These are phyloP conservation scores for Misgurnus mizolepis DNA, from an alignment of 2,113 vertebrate species.

Conservation along the genomic window DNA sequence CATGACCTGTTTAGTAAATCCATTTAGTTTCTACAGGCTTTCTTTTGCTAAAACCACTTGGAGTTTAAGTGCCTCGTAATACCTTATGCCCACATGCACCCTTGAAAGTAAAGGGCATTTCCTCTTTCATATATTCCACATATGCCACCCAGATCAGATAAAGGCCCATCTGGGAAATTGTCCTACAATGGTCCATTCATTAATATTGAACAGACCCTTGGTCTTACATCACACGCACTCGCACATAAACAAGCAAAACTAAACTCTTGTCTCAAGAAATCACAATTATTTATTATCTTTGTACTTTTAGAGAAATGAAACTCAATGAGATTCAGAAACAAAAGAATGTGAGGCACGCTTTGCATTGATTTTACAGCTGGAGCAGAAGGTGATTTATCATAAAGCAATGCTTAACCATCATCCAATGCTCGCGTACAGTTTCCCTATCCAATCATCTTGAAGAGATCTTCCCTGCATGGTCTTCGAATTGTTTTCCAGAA, in stretches of 20 bases:
- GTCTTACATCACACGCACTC: slow-evolving; percentile 4
- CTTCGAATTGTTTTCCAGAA: not conserved
- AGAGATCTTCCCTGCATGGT: not conserved
- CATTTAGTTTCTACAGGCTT: slow-evolving; percentile 22
- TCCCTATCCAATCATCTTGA: not conserved
- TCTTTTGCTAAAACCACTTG: slow-evolving; percentile 39
- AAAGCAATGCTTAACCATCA: slow-evolving; percentile 7
- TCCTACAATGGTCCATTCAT: slow-evolving; percentile 41
- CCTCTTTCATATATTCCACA: slow-evolving; percentile 53
- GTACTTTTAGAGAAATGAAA: not conserved
- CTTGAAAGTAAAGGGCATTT: slow-evolving; percentile 48
- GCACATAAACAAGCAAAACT: slow-evolving; percentile 7
- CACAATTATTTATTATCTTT: slow-evolving; percentile 21
- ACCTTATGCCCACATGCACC: slow-evolving; percentile 42
- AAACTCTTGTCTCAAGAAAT: slow-evolving; percentile 25
- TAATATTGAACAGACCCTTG: slow-evolving; percentile 27
- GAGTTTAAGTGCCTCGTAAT: slow-evolving; percentile 51
- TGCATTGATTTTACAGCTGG: slow-evolving; percentile 21
- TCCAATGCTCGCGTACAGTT: not conserved
- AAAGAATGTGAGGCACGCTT: slow-evolving; percentile 11
- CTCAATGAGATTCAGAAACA: slow-evolving; percentile 11
- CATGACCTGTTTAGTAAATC: slow-evolving; percentile 11
- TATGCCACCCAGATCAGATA: slow-evolving; percentile 55
- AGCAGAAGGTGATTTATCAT: slow-evolving; percentile 24
- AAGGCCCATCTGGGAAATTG: slow-evolving; percentile 37